These are phyloP conservation scores for Pangasius krempfi DNA, from an alignment of 2,797 vertebrate species.

Conservation along the genomic window DNA sequence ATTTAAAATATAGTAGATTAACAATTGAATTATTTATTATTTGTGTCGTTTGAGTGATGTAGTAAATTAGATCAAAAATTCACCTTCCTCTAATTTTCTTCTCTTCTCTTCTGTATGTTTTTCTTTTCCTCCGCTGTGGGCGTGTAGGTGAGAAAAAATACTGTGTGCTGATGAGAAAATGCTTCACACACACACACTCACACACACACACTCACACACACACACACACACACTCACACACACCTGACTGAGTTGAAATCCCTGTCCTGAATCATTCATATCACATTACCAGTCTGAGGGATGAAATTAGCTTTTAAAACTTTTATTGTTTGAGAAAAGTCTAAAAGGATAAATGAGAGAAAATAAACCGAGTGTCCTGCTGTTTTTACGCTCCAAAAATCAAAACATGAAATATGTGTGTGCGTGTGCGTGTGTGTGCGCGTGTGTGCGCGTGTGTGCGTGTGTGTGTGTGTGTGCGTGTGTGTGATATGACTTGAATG, in stretches of 20 bases:
- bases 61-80: neutral
- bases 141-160: neutral
- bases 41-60: neutral
- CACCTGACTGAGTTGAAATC: conserved; percentile 9
- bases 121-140: neutral
- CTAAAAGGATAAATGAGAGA: conserved; percentile 18
- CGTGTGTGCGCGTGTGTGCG: neutral
- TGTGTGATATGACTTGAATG: neutral
- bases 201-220: neutral
- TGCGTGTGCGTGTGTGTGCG: neutral
- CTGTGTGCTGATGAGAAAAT: neutral
- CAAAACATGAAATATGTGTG: neutral
- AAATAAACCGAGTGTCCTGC: neutral
- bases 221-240: neutral
- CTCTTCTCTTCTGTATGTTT: neutral
- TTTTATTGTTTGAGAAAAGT: conserved; percentile 22
- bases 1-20: neutral
- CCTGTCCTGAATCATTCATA: conserved; percentile 8
- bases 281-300: conserved; percentile 7
- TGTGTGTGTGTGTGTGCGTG: neutral
- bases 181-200: neutral
- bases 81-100: neutral
- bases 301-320: conserved; percentile 18
- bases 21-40: neutral
- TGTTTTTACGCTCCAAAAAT: neutral